Conservation (phyloP, 2,888 invertebrate species). For the Lithophane socia region DNA sequence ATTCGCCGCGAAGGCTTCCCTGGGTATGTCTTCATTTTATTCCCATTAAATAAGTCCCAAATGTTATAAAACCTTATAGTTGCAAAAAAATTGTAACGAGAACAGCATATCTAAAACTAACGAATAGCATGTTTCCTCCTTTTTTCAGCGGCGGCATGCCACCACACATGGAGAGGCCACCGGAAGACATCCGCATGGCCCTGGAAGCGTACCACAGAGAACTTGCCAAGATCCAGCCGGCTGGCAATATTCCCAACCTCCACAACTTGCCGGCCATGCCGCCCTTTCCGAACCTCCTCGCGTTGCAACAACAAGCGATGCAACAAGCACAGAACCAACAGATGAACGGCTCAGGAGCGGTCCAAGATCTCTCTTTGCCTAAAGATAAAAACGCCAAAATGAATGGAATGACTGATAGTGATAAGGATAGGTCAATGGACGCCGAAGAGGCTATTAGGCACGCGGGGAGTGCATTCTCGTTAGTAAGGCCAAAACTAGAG, state of each 20-base stretch:
- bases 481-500: conserved; percentile 96
- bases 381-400: conserved; percentile 93
- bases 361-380: conserved; percentile 96
- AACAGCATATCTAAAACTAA: conserved; percentile 91
- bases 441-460: conserved; percentile 94
- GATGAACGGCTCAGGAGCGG: conserved; percentile 92
- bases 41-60: conserved; percentile 20
- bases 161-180: conserved; percentile 90
- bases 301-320: conserved; percentile 93
- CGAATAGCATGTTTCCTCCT: conserved; percentile 95
- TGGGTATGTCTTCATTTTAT: conserved; percentile 90
- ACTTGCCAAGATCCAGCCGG: conserved; percentile 95
- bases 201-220: conserved; percentile 98
- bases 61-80: conserved; percentile 6
- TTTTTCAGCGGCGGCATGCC: conserved; percentile 94
- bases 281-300: conserved; percentile 92
- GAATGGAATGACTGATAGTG: conserved; percentile 92
- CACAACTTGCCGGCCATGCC: conserved; percentile 89
- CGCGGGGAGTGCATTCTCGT: conserved; percentile 96
- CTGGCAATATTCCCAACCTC: conserved; percentile 91
- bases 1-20: conserved; percentile 95
- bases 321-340: conserved; percentile 87
- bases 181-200: conserved; percentile 97
- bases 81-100: conserved; percentile 76
- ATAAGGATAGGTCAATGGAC: conserved; percentile 91